These are phyloP conservation scores for Anodontia alba DNA, from an alignment of 2,888 invertebrate species.

Conservation along the genomic window DNA sequence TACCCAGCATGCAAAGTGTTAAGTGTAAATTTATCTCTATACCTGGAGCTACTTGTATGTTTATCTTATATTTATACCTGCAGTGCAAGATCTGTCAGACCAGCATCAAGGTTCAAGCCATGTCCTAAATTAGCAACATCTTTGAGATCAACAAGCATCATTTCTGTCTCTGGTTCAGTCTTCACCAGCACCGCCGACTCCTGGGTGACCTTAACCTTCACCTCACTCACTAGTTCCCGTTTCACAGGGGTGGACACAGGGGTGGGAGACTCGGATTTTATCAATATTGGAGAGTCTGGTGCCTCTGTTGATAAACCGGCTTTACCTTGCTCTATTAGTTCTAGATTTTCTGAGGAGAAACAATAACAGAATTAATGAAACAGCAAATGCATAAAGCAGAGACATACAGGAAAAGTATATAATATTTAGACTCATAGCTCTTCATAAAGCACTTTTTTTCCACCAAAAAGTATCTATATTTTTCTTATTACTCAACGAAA, in stretches of 20 bases:
- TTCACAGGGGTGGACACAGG: constrained; percentile 40
- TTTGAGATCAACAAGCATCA: constrained; percentile 37
- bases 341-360: constrained; percentile 78
- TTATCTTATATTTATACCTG: constrained; percentile 75
- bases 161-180: constrained; percentile 49
- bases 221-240: constrained; percentile 11
- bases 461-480: no score
- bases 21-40: no score
- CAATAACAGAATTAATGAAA: no score
- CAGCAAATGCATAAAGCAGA: no score
- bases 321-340: constrained; percentile 81
- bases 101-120: constrained; percentile 67
- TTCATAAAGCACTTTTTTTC: no score
- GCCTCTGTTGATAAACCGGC: constrained; percentile 63
- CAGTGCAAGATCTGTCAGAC: constrained; percentile 70
- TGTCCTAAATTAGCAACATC: constrained; percentile 53
- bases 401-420: no score
- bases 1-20: no score
- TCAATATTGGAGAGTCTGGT: constrained; percentile 40
- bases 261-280: constrained; percentile 29
- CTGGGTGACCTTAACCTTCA: constrained; percentile 24
- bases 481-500: no score
- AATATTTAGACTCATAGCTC: no score
- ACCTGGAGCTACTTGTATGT: no score
- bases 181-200: constrained; percentile 47